Evolutionary conservation across 2,888 invertebrate genomes (phyloP).

Genomic region (Hecatera dysodea): DNA sequence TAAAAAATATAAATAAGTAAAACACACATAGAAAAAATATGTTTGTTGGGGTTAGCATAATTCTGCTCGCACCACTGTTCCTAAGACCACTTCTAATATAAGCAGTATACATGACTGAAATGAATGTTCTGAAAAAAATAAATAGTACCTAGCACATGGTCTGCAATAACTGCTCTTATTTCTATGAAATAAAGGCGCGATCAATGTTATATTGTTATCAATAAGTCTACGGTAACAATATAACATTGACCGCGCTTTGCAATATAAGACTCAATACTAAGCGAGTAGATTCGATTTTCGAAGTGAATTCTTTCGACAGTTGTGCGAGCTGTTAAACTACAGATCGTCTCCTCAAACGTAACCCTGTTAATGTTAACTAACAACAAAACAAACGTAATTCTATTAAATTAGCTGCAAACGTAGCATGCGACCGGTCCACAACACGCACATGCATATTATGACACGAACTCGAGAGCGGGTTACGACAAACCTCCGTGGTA

Average conservation of each 20-base stretch:
- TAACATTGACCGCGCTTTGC: too few relatives aligned
- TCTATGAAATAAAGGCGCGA: not conserved
- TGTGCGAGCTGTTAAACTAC: conserved; percentile 38
- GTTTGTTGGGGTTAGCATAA: conserved; percentile 12
- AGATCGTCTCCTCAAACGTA: not conserved
- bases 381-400: conserved; percentile 31
- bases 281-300: not conserved
- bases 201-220: not conserved
- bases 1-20: conserved; percentile 3
- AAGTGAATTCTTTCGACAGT: conserved; percentile 26
- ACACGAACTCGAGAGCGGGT: conserved; percentile 80
- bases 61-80: conserved; percentile 44
- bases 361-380: conserved; percentile 9
- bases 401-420: conserved; percentile 43
- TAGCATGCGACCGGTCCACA: conserved; percentile 61
- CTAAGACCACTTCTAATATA: not conserved
- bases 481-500: conserved; percentile 89
- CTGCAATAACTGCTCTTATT: not conserved
- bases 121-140: not conserved
- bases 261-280: too few relatives aligned
- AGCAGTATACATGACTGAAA: not conserved
- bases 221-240: too few relatives aligned
- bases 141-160: not conserved
- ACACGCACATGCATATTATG: conserved; percentile 71
- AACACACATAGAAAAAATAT: conserved; percentile 17